These are phyloP conservation scores for Drosophila multiciliata DNA, from an alignment of 2,888 invertebrate genomes.

Conservation along the genomic window DNA sequence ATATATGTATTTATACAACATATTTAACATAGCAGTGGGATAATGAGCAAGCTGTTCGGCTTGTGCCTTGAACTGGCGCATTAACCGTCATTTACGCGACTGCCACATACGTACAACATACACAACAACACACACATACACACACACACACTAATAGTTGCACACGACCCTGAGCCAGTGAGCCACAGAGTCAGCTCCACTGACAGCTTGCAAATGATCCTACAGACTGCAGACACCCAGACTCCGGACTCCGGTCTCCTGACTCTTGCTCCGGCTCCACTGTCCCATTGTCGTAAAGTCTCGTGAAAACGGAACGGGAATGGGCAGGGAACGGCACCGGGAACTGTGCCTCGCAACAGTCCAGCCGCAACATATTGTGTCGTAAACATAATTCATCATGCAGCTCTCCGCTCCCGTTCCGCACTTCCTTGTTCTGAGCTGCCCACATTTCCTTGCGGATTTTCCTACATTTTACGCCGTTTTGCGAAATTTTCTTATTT, in stretches of 20 bases:
- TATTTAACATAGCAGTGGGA: slow-evolving; percentile 25
- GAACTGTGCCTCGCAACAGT: slow-evolving; percentile 22
- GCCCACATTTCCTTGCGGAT: slow-evolving; percentile 71
- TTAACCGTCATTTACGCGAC: slow-evolving; percentile 70
- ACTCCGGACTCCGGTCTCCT: neutral
- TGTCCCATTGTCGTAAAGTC: slow-evolving; percentile 70
- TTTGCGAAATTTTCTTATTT: slow-evolving; percentile 69
- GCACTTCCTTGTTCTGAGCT: slow-evolving; percentile 35
- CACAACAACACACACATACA: neutral
- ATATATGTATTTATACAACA: slow-evolving; percentile 4
- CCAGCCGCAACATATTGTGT: slow-evolving; percentile 77
- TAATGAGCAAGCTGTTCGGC: slow-evolving; percentile 45
- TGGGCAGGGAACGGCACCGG: neutral
- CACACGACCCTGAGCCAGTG: slow-evolving; percentile 8
- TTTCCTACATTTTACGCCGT: slow-evolving; percentile 74
- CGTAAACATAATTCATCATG: slow-evolving; percentile 82
- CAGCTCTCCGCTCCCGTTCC: slow-evolving; percentile 37
- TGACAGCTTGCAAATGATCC: slow-evolving; percentile 77
- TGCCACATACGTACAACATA: slow-evolving; percentile 26
- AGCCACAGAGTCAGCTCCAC: slow-evolving; percentile 28
- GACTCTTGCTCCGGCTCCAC: neutral
- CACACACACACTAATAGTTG: neutral
- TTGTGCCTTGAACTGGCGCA: slow-evolving; percentile 54
- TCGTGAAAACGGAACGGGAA: slow-evolving; percentile 14
- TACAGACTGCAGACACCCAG: slow-evolving; percentile 36